phyloP scores from a whole-genome alignment of 2,888 invertebrate genomes.

The Pseudococcus longispinus region DNA sequence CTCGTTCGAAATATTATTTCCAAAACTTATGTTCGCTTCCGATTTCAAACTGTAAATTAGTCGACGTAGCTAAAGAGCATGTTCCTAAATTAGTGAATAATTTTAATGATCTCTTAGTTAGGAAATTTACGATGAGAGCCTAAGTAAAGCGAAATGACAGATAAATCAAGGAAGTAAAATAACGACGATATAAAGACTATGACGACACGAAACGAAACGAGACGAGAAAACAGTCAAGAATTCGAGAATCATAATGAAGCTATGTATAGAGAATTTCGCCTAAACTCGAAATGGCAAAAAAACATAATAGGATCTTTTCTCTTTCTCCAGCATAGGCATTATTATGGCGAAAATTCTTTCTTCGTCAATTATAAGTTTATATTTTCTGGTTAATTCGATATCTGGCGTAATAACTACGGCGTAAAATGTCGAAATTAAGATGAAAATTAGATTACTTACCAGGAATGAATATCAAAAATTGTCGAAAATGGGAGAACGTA shows the following conservation, averaged over 20 bases:
- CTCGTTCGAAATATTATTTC: no score
- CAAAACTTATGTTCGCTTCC: neutral
- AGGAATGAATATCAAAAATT: constrained; percentile 35
- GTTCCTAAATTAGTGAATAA: neutral
- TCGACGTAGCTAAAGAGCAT: neutral
- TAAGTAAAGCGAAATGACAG: neutral
- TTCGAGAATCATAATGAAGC: neutral
- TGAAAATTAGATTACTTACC: neutral
- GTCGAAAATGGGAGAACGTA: neutral
- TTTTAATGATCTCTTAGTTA: neutral
- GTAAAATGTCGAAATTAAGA: neutral
- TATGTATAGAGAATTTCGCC: neutral
- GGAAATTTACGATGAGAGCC: neutral
- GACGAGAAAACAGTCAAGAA: neutral
- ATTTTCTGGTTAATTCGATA: neutral
- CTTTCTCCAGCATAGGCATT: neutral
- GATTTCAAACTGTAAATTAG: no score
- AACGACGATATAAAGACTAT: neutral
- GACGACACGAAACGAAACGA: neutral
- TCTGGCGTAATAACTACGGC: neutral
- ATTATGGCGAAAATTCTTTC: neutral
- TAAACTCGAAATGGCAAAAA: neutral
- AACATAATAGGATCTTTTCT: neutral
- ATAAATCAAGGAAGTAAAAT: neutral
- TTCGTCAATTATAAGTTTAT: neutral